phyloP scores from a whole-genome alignment of 1,140 invertebrate species.

The Propsilocerus akamusi region DNA sequence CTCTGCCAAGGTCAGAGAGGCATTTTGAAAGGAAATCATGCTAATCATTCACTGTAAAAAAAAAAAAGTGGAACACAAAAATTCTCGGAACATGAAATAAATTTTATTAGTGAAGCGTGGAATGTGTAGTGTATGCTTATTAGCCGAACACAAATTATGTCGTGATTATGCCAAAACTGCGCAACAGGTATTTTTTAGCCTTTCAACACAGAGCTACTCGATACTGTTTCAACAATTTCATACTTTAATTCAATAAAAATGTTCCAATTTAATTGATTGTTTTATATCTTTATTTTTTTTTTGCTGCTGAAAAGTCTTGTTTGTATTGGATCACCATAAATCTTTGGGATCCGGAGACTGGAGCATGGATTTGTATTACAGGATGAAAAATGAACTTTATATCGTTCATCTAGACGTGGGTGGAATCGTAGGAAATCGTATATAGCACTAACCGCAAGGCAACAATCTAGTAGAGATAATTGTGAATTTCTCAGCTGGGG shows the following conservation, averaged over 20 bases:
- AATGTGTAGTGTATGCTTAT: slow-evolving; percentile 1
- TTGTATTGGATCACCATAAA: neutral
- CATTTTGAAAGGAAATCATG: too few relatives aligned
- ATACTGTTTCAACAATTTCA: neutral
- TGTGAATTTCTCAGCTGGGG: too few relatives aligned
- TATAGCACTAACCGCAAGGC: too few relatives aligned
- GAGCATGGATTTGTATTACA: neutral
- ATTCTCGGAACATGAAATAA: neutral
- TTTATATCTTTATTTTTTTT: too few relatives aligned
- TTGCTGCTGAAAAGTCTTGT: neutral
- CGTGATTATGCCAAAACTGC: neutral
- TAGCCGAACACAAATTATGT: neutral
- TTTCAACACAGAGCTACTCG: too few relatives aligned
- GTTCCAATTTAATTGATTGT: neutral
- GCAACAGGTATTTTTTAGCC: neutral
- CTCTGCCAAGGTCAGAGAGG: neutral
- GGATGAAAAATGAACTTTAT: neutral
- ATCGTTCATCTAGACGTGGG: neutral
- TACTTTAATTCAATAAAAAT: slow-evolving; percentile 2
- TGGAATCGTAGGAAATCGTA: neutral
- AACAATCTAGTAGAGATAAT: too few relatives aligned
- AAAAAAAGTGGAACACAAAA: neutral
- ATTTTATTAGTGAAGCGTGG: neutral
- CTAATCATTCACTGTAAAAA: too few relatives aligned
- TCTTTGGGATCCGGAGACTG: neutral